Conservation (phyloP, 2,113 vertebrate species). For the Solea solea region DNA sequence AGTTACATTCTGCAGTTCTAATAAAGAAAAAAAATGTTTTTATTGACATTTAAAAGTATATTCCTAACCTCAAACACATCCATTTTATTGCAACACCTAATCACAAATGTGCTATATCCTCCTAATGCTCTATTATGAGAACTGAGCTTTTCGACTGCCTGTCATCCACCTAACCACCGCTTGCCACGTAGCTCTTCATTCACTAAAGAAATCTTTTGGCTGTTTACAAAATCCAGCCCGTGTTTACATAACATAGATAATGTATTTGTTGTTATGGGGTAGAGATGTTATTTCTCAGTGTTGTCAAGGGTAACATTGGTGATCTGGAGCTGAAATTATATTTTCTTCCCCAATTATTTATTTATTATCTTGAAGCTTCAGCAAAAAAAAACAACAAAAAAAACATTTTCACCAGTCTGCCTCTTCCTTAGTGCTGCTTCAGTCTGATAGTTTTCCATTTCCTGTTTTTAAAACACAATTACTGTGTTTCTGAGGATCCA, state of each 20-base stretch:
- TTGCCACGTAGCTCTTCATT: too few species aligned
- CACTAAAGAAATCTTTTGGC: background rate
- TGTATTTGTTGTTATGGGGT: background rate
- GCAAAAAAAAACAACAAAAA: slow-evolving; percentile 7
- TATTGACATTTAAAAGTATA: too few species aligned
- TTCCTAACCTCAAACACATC: too few species aligned
- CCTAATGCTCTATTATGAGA: too few species aligned
- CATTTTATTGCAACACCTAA: too few species aligned
- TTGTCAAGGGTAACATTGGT: background rate
- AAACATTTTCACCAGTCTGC: slow-evolving; percentile 37
- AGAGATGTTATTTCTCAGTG: background rate
- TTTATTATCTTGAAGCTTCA: slow-evolving; percentile 38
- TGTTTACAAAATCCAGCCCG: background rate
- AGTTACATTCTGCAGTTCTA: too few species aligned
- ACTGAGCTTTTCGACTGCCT: too few species aligned
- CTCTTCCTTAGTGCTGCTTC: slow-evolving; percentile 25
- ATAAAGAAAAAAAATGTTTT: too few species aligned
- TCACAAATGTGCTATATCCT: too few species aligned
- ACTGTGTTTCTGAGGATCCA: slow-evolving; percentile 26
- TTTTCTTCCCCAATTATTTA: slow-evolving; percentile 8
- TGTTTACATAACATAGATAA: background rate
- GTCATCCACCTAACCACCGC: too few species aligned
- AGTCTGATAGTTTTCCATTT: slow-evolving; percentile 39
- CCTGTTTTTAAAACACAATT: slow-evolving; percentile 55
- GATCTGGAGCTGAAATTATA: slow-evolving; percentile 37